Conservation (phyloP, 1,140 invertebrate species). For the Steinernema khuongi region DNA sequence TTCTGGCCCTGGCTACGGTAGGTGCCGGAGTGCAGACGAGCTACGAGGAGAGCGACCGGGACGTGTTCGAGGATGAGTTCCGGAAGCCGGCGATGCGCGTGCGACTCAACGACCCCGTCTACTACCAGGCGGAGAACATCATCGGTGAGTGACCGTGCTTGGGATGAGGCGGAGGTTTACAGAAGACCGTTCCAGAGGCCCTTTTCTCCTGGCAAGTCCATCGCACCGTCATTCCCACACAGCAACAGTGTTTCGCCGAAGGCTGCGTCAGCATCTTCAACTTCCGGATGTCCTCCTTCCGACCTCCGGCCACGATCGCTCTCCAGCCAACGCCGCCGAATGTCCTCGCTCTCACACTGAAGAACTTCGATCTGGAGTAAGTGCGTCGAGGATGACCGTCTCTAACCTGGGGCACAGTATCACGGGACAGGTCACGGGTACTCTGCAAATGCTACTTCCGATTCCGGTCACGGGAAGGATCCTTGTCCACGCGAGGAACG, state of each 20-base stretch:
- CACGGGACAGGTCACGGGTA: constrained; percentile 30
- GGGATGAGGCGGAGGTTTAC: neutral
- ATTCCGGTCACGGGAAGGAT: constrained; percentile 34
- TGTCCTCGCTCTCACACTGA: constrained; percentile 26
- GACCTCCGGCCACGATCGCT: constrained; percentile 28
- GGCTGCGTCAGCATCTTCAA: constrained; percentile 38
- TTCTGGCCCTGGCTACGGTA: neutral
- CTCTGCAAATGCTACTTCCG: constrained; percentile 32
- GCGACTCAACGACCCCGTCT: neutral
- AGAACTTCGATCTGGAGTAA: constrained; percentile 36
- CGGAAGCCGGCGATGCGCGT: neutral
- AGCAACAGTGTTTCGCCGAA: constrained; percentile 36
- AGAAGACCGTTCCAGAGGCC: neutral
- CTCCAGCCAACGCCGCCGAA: constrained; percentile 36
- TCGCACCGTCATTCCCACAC: neutral
- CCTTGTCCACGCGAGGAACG: constrained; percentile 17
- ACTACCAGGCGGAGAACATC: constrained; percentile 1
- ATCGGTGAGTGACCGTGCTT: no score
- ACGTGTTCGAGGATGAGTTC: neutral
- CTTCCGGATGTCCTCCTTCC: constrained; percentile 36
- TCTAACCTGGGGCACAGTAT: constrained; percentile 25
- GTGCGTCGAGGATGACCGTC: constrained; percentile 4
- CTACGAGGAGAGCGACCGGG: constrained; percentile 2
- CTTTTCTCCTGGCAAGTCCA: constrained; percentile 1
- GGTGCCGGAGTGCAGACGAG: neutral